These are phyloP conservation scores for Ciconia nigra DNA, from an alignment of 2,797 vertebrate species.

Conservation along the genomic window DNA sequence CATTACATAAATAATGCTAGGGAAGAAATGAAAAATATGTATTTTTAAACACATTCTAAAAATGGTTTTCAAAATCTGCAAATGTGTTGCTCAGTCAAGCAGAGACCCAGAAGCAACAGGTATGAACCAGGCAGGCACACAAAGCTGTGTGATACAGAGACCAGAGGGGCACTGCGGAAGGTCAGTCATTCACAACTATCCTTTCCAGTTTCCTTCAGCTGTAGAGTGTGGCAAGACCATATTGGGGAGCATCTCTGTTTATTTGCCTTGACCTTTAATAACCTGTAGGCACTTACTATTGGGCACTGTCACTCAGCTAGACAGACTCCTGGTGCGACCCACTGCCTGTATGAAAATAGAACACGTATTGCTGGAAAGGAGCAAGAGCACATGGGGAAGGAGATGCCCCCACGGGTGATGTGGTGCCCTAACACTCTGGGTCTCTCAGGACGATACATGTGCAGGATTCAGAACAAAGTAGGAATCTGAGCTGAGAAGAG, in stretches of 20 bases:
- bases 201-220: neutral
- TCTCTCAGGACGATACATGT: neutral
- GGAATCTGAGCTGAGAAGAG: neutral
- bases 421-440: too few relatives aligned
- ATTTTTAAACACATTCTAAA: constrained; percentile 3
- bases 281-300: neutral
- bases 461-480: fast-evolving
- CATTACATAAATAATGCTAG: constrained; percentile 12
- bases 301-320: neutral
- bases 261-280: neutral
- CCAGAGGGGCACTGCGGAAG: neutral
- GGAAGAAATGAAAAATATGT: neutral
- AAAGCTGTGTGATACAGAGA: neutral
- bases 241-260: neutral
- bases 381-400: neutral
- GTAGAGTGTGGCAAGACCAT: neutral
- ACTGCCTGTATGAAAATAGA: fast-evolving
- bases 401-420: fast-evolving
- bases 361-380: fast-evolving
- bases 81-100: neutral
- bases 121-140: neutral
- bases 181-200: neutral
- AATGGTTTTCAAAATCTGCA: neutral
- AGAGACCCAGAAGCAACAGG: neutral
- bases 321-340: neutral